Conservation (phyloP, 2,888 invertebrate species). For the Drosophila prolongata region DNA sequence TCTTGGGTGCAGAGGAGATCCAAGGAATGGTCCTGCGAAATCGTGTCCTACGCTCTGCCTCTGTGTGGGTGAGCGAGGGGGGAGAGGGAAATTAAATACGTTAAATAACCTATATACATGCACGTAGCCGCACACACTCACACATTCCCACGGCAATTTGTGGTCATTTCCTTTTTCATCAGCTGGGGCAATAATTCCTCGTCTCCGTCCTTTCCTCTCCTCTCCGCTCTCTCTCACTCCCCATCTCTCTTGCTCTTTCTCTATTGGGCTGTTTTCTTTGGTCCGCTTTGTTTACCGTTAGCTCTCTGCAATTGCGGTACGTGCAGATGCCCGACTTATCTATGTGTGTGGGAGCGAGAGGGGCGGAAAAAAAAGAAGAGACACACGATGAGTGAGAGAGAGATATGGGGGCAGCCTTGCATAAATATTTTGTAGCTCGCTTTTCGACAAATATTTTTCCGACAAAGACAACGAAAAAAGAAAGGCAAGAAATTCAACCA, state of each 20-base stretch:
- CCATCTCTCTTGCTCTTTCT: conserved; percentile 2
- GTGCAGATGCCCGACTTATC: conserved; percentile 65
- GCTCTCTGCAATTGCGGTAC: conserved; percentile 53
- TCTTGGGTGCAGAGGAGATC: conserved; percentile 24
- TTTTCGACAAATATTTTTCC: conserved; percentile 31
- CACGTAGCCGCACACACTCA: conserved; percentile 29
- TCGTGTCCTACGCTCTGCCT: conserved; percentile 25
- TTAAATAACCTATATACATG: conserved; percentile 60
- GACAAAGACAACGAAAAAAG: conserved; percentile 8
- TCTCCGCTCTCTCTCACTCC: too few species aligned
- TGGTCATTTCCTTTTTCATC: conserved; percentile 80
- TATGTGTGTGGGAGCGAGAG: conserved; percentile 9
- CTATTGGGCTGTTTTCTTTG: conserved; percentile 38
- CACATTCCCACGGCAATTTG: conserved; percentile 67
- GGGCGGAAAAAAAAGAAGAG: background rate
- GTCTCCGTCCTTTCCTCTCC: conserved; percentile 41
- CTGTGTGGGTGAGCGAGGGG: conserved; percentile 5
- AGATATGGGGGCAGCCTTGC: conserved; percentile 24
- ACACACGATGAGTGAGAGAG: background rate
- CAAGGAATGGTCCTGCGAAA: conserved; percentile 33
- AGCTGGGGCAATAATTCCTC: conserved; percentile 59
- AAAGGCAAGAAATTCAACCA: background rate
- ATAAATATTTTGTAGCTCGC: conserved; percentile 58
- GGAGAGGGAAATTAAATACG: conserved; percentile 69
- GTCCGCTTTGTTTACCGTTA: conserved; percentile 45